Evolutionary conservation across 2,888 invertebrate genomes (phyloP), one percentile per base, ranked within the genome.

Genomic region (Parnassius apollo): DNA sequence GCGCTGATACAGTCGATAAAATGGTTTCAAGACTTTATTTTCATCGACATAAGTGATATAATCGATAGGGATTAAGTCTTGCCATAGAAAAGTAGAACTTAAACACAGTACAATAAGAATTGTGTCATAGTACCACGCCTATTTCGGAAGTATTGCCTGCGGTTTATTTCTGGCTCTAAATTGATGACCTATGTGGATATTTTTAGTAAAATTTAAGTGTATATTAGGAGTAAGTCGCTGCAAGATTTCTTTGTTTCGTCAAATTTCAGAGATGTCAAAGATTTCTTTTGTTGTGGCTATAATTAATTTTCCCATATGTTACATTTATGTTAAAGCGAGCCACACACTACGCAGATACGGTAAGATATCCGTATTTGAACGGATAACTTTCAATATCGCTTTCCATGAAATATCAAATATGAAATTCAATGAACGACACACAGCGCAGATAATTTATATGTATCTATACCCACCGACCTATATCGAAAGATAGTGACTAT

Each of bases 81-180:
- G 18, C 2, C 13, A 18, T 13, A 18, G 1, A 42, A 54, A 49
- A 45, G 54, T 67, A 56, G 52, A 67, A 44, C n/a, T 53, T 56
- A 51, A 60, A 52, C 50, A 48, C 59, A 18, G 53, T 51, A 59
- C 60, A 59, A 52, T 50, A 65, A 71, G 72, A 82, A 81, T 78
- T 74, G 76, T 80, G 80, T 76, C 78, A 76, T 65, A 77, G 73
- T 73, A 78, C 78, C 71, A 73, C 71, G 71, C 64, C 67, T 63
- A 63, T 73, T 72, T 74, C 71, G 74, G 68, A 73, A 70, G 61
- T 57, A 66, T 61, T 63, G 66, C 66, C 66, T 57, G 76, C 66
- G 64, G 68, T 80, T 78, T 83, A 81, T 78, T 79, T 82, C 78
- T 74, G 78, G 71, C 70, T 65, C 66, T 66, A 80, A 82, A 83